A percentile compares a stretch with the other conserved stretches of the same genome.
Evolutionary conservation across 30 jellyfish, hydroid and myxozoan genomes (phyloP).

Genomic region (Chrysaora quinquecirrha): DNA sequence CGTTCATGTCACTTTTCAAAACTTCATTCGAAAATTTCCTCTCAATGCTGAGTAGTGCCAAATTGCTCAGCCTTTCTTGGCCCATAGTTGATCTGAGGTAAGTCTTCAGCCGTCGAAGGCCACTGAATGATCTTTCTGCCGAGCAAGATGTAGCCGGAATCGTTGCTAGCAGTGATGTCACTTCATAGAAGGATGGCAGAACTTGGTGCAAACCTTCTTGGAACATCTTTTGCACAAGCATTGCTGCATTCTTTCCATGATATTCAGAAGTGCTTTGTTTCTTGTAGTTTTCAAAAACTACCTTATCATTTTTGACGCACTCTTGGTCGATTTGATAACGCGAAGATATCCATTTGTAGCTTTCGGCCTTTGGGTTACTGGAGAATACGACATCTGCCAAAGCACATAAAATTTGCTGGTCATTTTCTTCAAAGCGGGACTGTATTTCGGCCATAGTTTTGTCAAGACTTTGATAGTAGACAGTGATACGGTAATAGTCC

Average conservation of each 20-base stretch:
- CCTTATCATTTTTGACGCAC: slow-evolving; percentile 49
- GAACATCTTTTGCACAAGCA: slow-evolving; percentile 39
- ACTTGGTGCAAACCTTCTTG: slow-evolving; percentile 56
- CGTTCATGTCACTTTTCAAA: neutral
- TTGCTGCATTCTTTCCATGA: slow-evolving; percentile 30
- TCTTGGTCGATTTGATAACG: slow-evolving; percentile 31
- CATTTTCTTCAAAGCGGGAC: slow-evolving; percentile 47
- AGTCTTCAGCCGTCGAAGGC: slow-evolving; percentile 55
- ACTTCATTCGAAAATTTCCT: slow-evolving; percentile 14
- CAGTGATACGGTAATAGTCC: slow-evolving; percentile 10
- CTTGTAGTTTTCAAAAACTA: slow-evolving; percentile 40
- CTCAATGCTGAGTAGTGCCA: slow-evolving; percentile 30
- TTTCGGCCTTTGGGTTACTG: neutral
- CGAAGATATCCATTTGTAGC: slow-evolving; percentile 9
- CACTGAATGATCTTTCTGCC: slow-evolving; percentile 56
- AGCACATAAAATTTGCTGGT: slow-evolving; percentile 32
- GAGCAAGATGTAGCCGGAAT: slow-evolving; percentile 57
- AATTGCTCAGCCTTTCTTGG: slow-evolving; percentile 13
- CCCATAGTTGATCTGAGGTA: slow-evolving; percentile 58
- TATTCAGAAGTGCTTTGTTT: slow-evolving; percentile 37
- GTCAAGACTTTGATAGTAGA: slow-evolving; percentile 22
- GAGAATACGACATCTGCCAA: slow-evolving; percentile 25
- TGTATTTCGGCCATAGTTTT: slow-evolving; percentile 29
- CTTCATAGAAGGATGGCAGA: slow-evolving; percentile 43
- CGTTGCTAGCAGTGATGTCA: slow-evolving; percentile 49